Percentiles rank a stretch among this genome's conserved stretches.
Evolutionary conservation across 2,113 vertebrate species (phyloP).

Genomic region (Syngnathoides biaculeatus): DNA sequence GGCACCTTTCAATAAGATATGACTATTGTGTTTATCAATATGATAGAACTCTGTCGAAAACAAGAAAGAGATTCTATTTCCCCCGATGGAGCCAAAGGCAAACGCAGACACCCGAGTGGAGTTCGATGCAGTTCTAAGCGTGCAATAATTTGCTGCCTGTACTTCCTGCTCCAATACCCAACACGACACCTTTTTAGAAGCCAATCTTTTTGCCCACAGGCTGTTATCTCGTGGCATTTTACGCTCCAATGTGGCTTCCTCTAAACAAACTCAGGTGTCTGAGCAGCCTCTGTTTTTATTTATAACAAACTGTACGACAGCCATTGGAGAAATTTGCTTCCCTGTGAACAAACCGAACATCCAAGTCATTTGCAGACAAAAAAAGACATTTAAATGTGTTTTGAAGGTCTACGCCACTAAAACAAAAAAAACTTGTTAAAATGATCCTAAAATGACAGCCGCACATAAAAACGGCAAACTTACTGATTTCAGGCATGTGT

Average conservation of each 20-base stretch:
- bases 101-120: constrained; percentile 23
- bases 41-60: constrained; percentile 22
- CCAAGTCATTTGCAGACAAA: not conserved
- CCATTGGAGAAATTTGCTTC: not conserved
- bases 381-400: not conserved
- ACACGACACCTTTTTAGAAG: constrained; percentile 18
- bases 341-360: not conserved
- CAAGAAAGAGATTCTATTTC: constrained; percentile 44
- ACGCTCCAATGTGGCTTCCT: constrained; percentile 19
- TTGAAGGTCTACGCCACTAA: no score
- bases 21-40: constrained; percentile 31
- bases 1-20: constrained; percentile 23
- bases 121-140: constrained; percentile 26
- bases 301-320: not conserved
- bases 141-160: constrained; percentile 10
- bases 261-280: constrained; percentile 23
- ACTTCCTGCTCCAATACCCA: constrained; percentile 24
- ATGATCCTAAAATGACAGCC: no score
- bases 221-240: constrained; percentile 11
- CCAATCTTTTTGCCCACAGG: constrained; percentile 13
- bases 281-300: constrained; percentile 2
- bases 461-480: no score
- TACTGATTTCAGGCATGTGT: no score
- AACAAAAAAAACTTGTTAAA: no score
- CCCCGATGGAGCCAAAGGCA: constrained; percentile 34